Base-by-base conservation (phyloP, 2,797 vertebrate species). In the Lutjanus campechanus region DNA sequence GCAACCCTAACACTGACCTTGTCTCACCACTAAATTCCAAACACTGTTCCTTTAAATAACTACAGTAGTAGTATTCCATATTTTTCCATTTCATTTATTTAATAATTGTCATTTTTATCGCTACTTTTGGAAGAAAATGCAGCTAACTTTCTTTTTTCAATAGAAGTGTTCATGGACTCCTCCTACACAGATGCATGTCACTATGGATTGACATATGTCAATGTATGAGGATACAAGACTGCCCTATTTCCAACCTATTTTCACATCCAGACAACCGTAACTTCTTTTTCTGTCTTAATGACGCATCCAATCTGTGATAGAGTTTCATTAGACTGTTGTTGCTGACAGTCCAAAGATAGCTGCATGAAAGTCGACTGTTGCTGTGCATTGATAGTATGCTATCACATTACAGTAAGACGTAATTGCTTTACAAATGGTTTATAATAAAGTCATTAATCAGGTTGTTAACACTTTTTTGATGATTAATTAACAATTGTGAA, bases 291-390 rank as follows among this genome's bases (percentile, higher is more conserved):
- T 51, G 11, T 58, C n/a, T 51, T 50, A 7, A 12, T 41, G 22
- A 51, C 1, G 0, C 54, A 50, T 41, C 7, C 7, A 0, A 2
- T 54, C 8, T 36, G 17, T 29, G 44, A 12, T 0, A 0, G 43
- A 36, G 19, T 40, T 20, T 40, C 44, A 61, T 51, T 51, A 43
- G 16, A 43, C 12, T 41, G n/a, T n/a, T 17, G 15, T 0, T 25
- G 17, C 16, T 55, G 55, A 13, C 19, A 19, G 20, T 29, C 5
- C 17, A 46, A 43, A 74, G 13, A 12, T 13, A 50, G 15, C 7
- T n/a, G 11, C 46, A 44, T 47, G 7, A 17, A 54, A 19, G 46
- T 53, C 8, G 12, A 0, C 19, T 49, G 22, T 49, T 55, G 12
- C 1, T n/a, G 13, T 51, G 11, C 25, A 25, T 46, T 60, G 16